Evolutionary conservation across 2,797 vertebrate species (phyloP).

Genomic region (Anabas testudineus): DNA sequence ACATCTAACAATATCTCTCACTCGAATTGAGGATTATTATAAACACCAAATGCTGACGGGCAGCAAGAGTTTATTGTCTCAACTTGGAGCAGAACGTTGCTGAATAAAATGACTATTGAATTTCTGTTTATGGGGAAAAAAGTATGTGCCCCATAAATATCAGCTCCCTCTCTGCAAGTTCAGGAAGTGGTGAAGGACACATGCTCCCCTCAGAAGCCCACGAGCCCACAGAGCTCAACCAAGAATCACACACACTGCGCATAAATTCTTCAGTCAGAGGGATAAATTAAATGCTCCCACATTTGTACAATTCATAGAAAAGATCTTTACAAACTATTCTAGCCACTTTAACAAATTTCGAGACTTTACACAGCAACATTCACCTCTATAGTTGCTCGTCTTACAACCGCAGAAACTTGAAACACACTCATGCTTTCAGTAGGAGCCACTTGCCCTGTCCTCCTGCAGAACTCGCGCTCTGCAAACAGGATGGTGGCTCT

Average conservation of each 20-base stretch:
- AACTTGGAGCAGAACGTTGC: slow-evolving; percentile 32
- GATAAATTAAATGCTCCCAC: slow-evolving; percentile 4
- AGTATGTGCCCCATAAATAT: slow-evolving; percentile 55
- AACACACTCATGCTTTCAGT: slow-evolving; percentile 22
- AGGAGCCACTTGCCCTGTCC: slow-evolving; percentile 18
- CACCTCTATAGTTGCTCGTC: neutral
- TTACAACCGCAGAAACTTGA: slow-evolving; percentile 7
- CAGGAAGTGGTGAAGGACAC: slow-evolving; percentile 76
- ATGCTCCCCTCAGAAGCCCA: slow-evolving; percentile 65
- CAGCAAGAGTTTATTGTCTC: slow-evolving; percentile 63
- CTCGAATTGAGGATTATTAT: slow-evolving; percentile 21
- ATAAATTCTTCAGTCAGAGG: slow-evolving; percentile 12
- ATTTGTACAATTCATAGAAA: slow-evolving; percentile 1
- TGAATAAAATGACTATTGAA: slow-evolving; percentile 60
- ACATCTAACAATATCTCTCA: slow-evolving; percentile 8
- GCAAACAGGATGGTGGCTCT: slow-evolving; percentile 38
- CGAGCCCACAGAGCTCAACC: slow-evolving; percentile 22
- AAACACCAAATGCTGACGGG: slow-evolving; percentile 30
- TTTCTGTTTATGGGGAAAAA: slow-evolving; percentile 39
- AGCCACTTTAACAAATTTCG: slow-evolving; percentile 1
- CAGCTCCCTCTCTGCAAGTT: slow-evolving; percentile 57
- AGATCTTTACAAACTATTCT: slow-evolving; percentile 14
- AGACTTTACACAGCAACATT: slow-evolving; percentile 1
- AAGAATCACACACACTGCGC: slow-evolving; percentile 31
- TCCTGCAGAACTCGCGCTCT: slow-evolving; percentile 36